Evolutionary conservation across 2,888 invertebrate genomes (phyloP), one percentile per base, ranked within the genome.

Genomic region (Camptogramma bilineatum): DNA sequence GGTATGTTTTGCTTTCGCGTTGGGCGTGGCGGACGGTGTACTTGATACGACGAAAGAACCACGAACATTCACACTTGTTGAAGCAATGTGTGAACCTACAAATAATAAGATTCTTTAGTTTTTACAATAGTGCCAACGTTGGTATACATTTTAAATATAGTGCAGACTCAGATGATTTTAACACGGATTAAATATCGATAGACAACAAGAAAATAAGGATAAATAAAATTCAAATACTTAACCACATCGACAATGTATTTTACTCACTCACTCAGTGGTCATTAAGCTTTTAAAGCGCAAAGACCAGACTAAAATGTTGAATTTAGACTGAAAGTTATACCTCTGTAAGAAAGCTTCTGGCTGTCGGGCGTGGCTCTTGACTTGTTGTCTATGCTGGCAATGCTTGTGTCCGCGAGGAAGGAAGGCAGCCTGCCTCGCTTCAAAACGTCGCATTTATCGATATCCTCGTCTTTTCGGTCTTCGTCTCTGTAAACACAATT

Each of bases 291-390:
- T 1, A 10, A 31, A 7, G 9, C 1, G 31, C 10, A 31, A 31
- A 31, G 1, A 31, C 8, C 31, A 31, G 31, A 31, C 31, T 31
- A 10, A 31, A 31, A 31, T 9, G 31, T 31, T 31, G 31, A 2
- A 31, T 2, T 9, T 8, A 31, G 31, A 31, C 31, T 9, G 9
- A 34, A 34, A 34, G 10, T 39, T 4, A 28, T 69, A 85, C 86
- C 83, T 83, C 77, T 85, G 56, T 77, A 77, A 9, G 81, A 67
- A 4, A 80, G 56, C 62, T 83, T 84, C 56, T 84, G 84, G 62
- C 85, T 86, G 57, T 90, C 90, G 1, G 88, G 88, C 21, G 90
- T 88, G 18, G 84, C 83, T 7, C 85, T 82, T 24, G 87, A 82
- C 65, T 86, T 88, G 62, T 84, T 86, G 54, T 87, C 87, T 0